These are phyloP conservation scores for Drosophila mimetica DNA, from an alignment of 2,888 invertebrate genomes.

Conservation along the genomic window DNA sequence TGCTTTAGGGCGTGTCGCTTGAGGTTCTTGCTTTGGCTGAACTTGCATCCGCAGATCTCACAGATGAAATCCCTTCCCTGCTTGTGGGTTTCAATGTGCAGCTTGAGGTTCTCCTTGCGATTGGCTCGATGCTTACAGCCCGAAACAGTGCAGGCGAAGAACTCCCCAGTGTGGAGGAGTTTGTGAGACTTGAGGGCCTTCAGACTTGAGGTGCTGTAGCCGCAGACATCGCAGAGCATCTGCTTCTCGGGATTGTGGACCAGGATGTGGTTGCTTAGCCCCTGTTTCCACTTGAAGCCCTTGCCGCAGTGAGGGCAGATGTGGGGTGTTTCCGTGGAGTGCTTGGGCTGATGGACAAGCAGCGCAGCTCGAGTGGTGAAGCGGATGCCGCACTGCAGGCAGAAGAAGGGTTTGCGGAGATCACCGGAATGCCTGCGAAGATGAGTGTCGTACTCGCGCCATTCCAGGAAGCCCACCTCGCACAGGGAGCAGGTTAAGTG, in stretches of 20 bases:
- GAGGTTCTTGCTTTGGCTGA: conserved; percentile 86
- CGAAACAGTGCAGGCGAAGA: conserved; percentile 85
- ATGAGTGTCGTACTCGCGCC: conserved; percentile 83
- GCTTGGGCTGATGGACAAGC: conserved; percentile 86
- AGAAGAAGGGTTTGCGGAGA: conserved; percentile 85
- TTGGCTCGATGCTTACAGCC: conserved; percentile 85
- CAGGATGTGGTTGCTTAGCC: conserved; percentile 86
- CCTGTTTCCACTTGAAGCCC: conserved; percentile 87
- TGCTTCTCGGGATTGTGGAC: conserved; percentile 85
- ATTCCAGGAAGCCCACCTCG: conserved; percentile 81
- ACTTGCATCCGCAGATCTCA: conserved; percentile 86
- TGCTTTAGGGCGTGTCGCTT: conserved; percentile 82
- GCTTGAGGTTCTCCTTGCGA: conserved; percentile 86
- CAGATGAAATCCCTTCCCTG: conserved; percentile 86
- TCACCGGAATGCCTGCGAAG: conserved; percentile 83
- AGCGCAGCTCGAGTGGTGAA: conserved; percentile 85
- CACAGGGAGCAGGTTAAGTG: conserved; percentile 82
- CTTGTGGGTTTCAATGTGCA: conserved; percentile 86
- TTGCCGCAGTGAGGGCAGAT: conserved; percentile 85
- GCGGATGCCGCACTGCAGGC: conserved; percentile 85
- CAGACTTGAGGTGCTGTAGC: conserved; percentile 86
- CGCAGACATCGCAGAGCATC: conserved; percentile 86
- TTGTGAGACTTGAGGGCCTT: conserved; percentile 86
- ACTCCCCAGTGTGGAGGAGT: conserved; percentile 85
- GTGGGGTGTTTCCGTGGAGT: conserved; percentile 86